Evolutionary conservation across 2,113 vertebrate genomes (phyloP), one percentile per base, ranked within the genome.

Genomic region (Atrichornis clamosus): DNA sequence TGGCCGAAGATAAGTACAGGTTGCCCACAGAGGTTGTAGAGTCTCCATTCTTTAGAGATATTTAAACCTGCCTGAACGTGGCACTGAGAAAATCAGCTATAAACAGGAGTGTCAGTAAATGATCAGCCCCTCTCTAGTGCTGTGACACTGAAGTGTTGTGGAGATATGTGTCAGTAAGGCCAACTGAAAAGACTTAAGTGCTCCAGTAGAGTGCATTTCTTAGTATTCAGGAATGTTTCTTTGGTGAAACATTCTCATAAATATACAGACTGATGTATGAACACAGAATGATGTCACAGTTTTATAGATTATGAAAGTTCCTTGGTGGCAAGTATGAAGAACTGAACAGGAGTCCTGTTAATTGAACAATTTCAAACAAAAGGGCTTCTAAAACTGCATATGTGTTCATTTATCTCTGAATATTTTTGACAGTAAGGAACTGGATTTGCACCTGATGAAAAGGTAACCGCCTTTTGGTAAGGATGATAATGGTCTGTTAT

Each of bases 101-200:
- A 62, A 56, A 27, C 11, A 83, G 9, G 5, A 46, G 4, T 42
- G 4, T 5, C 37, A 50, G 5, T 22, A 46, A 22, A 15, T 8
- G 9, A 44, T 41, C 19, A 35, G 7, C 1, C 9, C 9, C 6
- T 58, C 27, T 63, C 21, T 15, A 19, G 2, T 74, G 87, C 28
- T 53, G 1, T 53, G 30, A 47, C 18, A 63, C 35, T 41, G 13
- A 59, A 68, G 28, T 42, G 12, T 4, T 52, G 35, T 49, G 9
- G 7, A 50, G 4, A 1, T 1, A 1, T 44, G 8, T n/a, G 19
- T 44, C 46, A 46, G 5, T 60, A 77, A 58, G 13, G 2, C 6
- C 33, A 16, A 5, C 1, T 35, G 26, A 10, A 92, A 86, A 59
- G 9, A 32, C n/a, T 35, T 4, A 60, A 82, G 9, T 53, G 16